Conservation (phyloP, 1,140 invertebrate genomes). For the Tetramorium simillimum region DNA sequence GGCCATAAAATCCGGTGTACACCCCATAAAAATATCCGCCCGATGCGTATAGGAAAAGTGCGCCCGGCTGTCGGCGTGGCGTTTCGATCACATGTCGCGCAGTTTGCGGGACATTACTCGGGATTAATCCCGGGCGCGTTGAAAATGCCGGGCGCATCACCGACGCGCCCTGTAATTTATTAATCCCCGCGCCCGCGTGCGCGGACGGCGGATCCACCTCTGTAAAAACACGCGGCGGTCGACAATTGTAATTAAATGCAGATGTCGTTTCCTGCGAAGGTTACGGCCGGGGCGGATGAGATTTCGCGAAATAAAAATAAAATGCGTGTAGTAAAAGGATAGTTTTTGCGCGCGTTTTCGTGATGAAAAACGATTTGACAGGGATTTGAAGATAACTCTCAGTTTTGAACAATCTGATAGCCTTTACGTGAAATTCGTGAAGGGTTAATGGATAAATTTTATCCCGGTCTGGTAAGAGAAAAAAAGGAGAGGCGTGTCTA, state of each 20-base stretch:
- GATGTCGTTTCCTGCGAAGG: constrained; percentile 28
- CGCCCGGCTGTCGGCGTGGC: background rate
- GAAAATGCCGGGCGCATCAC: constrained; percentile 57
- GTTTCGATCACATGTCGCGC: constrained; percentile 53
- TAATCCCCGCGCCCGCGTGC: constrained; percentile 32
- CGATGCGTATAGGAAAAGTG: constrained; percentile 10
- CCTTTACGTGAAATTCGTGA: constrained; percentile 16
- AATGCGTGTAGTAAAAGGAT: background rate
- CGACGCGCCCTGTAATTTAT: constrained; percentile 66
- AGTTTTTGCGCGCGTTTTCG: background rate
- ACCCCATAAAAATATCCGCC: constrained; percentile 66
- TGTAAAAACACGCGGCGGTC: constrained; percentile 25
- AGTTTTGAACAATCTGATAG: background rate
- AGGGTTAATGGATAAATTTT: constrained; percentile 35
- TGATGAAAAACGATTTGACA: constrained; percentile 28
- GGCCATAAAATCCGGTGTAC: constrained; percentile 63
- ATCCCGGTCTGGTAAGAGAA: background rate
- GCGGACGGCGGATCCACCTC: background rate
- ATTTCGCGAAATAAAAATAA: constrained; percentile 19
- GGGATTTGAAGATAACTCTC: constrained; percentile 32
- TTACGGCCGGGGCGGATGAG: constrained; percentile 46
- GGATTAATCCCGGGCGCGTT: constrained; percentile 67
- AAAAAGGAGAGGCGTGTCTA: background rate
- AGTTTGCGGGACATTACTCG: constrained; percentile 68
- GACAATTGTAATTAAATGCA: constrained; percentile 57